phyloP scores from a whole-genome alignment of 1,140 invertebrate species.

The Orchestia grillus region DNA sequence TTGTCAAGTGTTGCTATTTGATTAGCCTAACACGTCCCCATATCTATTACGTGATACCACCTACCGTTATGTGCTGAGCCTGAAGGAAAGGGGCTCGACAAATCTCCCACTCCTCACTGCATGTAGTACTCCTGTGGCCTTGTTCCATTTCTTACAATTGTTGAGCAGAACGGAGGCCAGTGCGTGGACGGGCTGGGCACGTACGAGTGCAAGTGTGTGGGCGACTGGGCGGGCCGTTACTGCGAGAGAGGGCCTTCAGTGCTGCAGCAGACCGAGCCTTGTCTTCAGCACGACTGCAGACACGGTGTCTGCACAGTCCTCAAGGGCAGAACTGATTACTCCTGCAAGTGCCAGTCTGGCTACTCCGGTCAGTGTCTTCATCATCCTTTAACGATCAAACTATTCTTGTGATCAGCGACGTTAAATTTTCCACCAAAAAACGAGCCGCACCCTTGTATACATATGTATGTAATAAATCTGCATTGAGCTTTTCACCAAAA shows the following conservation, averaged over 20 bases:
- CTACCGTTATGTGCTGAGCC: no score
- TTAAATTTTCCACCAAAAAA: neutral
- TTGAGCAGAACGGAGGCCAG: slow-evolving; percentile 84
- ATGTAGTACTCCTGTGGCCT: no score
- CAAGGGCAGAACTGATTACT: slow-evolving; percentile 83
- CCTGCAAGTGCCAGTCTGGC: slow-evolving; percentile 96
- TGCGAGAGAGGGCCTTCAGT: slow-evolving; percentile 84
- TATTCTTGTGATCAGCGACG: neutral
- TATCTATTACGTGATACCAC: no score
- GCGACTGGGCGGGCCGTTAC: slow-evolving; percentile 89
- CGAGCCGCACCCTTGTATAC: neutral
- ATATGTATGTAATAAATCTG: no score
- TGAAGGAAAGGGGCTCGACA: neutral
- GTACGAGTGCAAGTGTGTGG: slow-evolving; percentile 89
- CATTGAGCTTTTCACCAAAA: no score
- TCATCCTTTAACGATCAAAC: no score
- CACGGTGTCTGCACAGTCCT: slow-evolving; percentile 96
- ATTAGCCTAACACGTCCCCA: no score
- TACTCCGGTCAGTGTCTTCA: slow-evolving; percentile 81
- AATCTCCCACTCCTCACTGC: no score
- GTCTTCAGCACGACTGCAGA: slow-evolving; percentile 96
- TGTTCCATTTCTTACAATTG: neutral
- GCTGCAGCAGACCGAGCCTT: slow-evolving; percentile 91
- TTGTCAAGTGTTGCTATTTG: no score
- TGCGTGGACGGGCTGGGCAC: slow-evolving; percentile 90